Percentiles rank a stretch among this genome's conserved stretches.
These are phyloP conservation scores for Antigone vipio DNA, from an alignment of 2,113 vertebrate species.

Conservation along the genomic window DNA sequence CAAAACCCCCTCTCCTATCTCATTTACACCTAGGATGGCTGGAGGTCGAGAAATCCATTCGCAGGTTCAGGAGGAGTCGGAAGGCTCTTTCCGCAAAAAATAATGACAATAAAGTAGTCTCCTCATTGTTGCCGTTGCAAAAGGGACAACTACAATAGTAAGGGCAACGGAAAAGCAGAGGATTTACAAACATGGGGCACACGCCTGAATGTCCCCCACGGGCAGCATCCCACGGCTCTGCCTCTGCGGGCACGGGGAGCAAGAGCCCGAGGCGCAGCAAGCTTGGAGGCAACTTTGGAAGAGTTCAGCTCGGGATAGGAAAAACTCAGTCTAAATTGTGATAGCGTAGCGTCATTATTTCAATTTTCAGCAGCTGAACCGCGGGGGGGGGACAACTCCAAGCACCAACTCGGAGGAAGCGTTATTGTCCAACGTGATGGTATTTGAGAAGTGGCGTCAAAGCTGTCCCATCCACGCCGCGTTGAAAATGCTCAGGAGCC, in stretches of 20 bases:
- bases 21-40: conserved; percentile 43
- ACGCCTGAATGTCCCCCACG: rapidly evolving
- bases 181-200: not conserved
- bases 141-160: not conserved
- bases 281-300: not conserved
- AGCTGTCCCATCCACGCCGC: not conserved
- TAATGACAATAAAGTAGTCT: not conserved
- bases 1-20: not conserved
- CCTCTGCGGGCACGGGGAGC: not conserved
- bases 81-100: not conserved
- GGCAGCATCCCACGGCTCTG: not conserved
- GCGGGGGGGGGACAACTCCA: not conserved
- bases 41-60: conserved; percentile 57
- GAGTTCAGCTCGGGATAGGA: not conserved
- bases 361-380: not conserved
- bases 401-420: rapidly evolving
- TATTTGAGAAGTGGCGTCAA: rapidly evolving
- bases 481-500: not conserved
- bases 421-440: not conserved
- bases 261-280: not conserved
- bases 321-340: rapidly evolving
- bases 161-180: not conserved
- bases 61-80: conserved; percentile 34
- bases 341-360: rapidly evolving
- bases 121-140: not conserved